Base-by-base conservation (phyloP, 1,140 invertebrate species). In the Sesamia nonagrioides region DNA sequence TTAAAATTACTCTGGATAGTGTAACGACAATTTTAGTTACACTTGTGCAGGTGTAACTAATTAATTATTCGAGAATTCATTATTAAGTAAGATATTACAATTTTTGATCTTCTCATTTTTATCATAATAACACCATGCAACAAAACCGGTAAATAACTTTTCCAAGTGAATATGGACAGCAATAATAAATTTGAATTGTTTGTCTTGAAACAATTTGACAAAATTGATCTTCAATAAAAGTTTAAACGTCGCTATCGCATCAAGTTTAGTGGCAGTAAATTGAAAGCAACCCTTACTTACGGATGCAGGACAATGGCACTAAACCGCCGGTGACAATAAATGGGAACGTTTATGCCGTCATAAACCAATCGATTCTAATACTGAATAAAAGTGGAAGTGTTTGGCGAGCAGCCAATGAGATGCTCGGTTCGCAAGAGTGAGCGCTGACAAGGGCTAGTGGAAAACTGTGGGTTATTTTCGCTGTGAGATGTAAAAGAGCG, bases 321-420 rank as follows among this genome's bases (percentile, higher is more conserved):
- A 92, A 91, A 86, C 81, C 84, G 81, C 58, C 84, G 84, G 80
- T 88, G 87, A 92, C 89, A 88, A 82, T 92, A 89, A 89, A 92
- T 85, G 84, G 79, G 84, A 89, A 83, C 89, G 80, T 91, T 94
- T 89, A 92, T 85, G 81, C 71, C 68, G 79, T 85, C 81, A 86
- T 92, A 92, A 91, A 92, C 82, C 87, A 88, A 92, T 94, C 88
- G 88, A 92, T 89, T 88, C 78, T 72, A 77, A 88, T 88, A 88
- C 83, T 82, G 80, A 90, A 89, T 90, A 87, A 90, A 91, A 91
- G 87, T 89, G 68, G 81, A 83, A 89, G 83, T 86, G 82, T 40
- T 88, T 93, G 91, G 91, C 90, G 80, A 66, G 18, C 66, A 80
- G 90, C 91, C 92, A 92, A 89, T 89, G 85, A 91, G 84, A 88